A percentile compares a stretch with the other conserved stretches of the same genome.
phyloP scores from a whole-genome alignment of 2,797 vertebrate genomes.

The Brachyalestes nurse region DNA sequence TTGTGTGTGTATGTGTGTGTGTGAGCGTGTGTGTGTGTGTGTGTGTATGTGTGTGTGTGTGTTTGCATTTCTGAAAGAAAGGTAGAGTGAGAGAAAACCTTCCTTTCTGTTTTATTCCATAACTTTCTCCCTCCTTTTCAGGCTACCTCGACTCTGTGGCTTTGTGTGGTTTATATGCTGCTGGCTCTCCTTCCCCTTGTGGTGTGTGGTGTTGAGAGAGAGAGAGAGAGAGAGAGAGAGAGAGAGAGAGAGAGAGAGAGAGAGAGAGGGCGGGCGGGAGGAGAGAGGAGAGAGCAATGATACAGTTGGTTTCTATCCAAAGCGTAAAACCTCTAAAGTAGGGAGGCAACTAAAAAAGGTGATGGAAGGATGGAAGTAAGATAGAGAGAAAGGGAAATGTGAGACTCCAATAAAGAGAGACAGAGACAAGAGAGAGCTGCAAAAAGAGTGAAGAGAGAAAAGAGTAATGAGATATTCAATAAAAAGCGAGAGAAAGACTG shows the following conservation, averaged over 20 bases:
- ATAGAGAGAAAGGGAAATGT: background rate
- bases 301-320: background rate
- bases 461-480: background rate
- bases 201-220: slow-evolving; percentile 4
- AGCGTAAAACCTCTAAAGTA: background rate
- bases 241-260: background rate
- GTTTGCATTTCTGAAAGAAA: slow-evolving; percentile 9
- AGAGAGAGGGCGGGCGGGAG: background rate
- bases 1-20: slow-evolving; percentile 30
- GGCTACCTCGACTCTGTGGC: background rate
- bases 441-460: background rate
- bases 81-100: background rate
- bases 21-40: slow-evolving; percentile 30
- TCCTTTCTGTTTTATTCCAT: background rate
- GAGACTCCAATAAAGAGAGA: slow-evolving; percentile 27
- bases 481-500: background rate
- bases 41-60: slow-evolving; percentile 25
- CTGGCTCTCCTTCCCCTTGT: background rate
- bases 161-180: background rate
- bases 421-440: background rate
- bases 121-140: background rate
- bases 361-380: background rate
- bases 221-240: background rate
- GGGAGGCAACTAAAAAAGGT: background rate
- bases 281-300: background rate